Conservation (phyloP, 2,113 vertebrate genomes). For the Cricetomys ansorgei region DNA sequence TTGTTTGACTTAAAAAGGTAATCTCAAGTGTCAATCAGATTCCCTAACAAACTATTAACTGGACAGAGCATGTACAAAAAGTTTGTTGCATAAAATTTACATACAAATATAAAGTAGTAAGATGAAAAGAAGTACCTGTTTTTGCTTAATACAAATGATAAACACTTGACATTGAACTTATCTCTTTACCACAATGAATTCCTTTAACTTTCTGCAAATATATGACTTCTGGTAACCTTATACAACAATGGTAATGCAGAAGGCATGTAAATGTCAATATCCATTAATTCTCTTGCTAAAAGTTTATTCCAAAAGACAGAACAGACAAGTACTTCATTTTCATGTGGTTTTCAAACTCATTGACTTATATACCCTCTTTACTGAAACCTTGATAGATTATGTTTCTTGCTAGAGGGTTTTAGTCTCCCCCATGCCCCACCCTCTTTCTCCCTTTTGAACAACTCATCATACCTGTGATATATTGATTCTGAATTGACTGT, state of each 20-base stretch:
- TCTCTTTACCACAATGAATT: background rate
- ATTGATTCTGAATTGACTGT: background rate
- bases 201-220: background rate
- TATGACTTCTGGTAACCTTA: background rate
- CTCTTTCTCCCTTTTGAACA: no score
- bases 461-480: background rate
- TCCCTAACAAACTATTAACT: background rate
- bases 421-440: no score
- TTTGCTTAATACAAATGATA: background rate
- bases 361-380: background rate
- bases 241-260: background rate
- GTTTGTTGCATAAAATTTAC: background rate
- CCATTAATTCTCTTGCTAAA: background rate
- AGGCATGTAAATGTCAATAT: background rate
- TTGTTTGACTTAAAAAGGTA: slow-evolving; percentile 33
- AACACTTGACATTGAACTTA: background rate
- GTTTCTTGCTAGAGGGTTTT: background rate
- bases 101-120: background rate
- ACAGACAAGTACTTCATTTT: background rate
- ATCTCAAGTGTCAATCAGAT: slow-evolving; percentile 18
- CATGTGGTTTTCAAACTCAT: background rate
- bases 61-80: background rate
- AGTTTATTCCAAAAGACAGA: background rate
- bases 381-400: background rate
- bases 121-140: background rate